Percentiles rank a stretch among this genome's conserved stretches.
Conservation (phyloP, 2,113 vertebrate species). For the Anthoscopus minutus region DNA sequence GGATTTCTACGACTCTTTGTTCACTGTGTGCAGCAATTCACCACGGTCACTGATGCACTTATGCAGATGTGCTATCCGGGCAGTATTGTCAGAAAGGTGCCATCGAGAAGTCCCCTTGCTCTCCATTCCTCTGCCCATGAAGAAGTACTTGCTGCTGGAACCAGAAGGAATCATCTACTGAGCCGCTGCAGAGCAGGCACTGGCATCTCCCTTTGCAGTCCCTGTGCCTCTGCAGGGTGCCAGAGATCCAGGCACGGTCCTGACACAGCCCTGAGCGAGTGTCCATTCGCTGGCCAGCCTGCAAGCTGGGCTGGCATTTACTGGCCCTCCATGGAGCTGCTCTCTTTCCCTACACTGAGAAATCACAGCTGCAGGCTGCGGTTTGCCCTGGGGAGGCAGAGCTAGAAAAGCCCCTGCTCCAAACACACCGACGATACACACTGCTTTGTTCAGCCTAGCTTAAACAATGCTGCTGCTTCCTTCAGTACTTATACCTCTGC, state of each 20-base stretch:
- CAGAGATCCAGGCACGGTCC: neutral
- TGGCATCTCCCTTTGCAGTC: accelerated
- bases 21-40: conserved; percentile 80
- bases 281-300: neutral
- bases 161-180: conserved; percentile 85
- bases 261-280: neutral
- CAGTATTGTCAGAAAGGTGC: conserved; percentile 65
- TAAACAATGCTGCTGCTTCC: neutral
- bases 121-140: conserved; percentile 77
- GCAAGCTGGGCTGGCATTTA: neutral
- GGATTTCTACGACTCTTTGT: conserved; percentile 89
- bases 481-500: neutral
- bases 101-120: conserved; percentile 76
- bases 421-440: neutral
- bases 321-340: neutral
- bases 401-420: neutral
- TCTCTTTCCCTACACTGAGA: neutral
- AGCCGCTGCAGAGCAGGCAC: neutral
- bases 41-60: conserved; percentile 90
- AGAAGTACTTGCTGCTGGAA: conserved; percentile 88
- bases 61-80: conserved; percentile 83
- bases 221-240: accelerated
- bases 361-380: neutral
- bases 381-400: neutral
- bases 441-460: neutral